phyloP scores from a whole-genome alignment of 2,888 invertebrate species.

The Lasioglossum oenotherae region DNA sequence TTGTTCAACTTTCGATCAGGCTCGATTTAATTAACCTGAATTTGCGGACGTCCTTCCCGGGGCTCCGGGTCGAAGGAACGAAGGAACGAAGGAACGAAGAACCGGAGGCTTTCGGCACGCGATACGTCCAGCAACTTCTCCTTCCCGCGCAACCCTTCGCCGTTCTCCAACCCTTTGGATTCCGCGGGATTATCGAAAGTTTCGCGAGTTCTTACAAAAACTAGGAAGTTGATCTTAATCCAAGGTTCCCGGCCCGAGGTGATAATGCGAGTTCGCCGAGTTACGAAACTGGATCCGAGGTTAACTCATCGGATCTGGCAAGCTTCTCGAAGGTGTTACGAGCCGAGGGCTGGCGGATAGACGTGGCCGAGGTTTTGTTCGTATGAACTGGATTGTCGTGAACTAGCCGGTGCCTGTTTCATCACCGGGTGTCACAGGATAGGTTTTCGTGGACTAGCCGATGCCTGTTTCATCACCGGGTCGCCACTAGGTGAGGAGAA shows the following conservation, averaged over 20 bases:
- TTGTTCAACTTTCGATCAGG: constrained; percentile 40
- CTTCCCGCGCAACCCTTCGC: not conserved
- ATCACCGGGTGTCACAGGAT: too few species aligned
- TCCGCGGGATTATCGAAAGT: not conserved
- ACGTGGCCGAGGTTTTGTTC: too few species aligned
- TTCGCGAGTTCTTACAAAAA: not conserved
- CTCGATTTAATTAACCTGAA: constrained; percentile 40
- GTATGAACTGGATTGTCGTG: too few species aligned
- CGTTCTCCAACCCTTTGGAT: not conserved
- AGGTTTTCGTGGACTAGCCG: too few species aligned
- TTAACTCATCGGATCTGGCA: not conserved
- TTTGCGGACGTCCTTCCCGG: constrained; percentile 1
- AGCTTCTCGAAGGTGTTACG: constrained; percentile 1
- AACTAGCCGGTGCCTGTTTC: too few species aligned
- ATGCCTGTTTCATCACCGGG: too few species aligned
- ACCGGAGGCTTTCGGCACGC: constrained; percentile 1
- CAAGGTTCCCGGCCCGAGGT: not conserved
- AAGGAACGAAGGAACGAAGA: not conserved
- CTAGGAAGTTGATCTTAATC: not conserved
- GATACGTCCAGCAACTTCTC: not conserved
- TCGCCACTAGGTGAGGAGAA: too few species aligned
- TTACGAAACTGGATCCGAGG: not conserved
- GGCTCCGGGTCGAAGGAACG: not conserved
- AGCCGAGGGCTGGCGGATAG: too few species aligned
- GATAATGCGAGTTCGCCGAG: not conserved